Base-by-base conservation (phyloP, 2,797 vertebrate genomes). In the Cichlasoma orientale region DNA sequence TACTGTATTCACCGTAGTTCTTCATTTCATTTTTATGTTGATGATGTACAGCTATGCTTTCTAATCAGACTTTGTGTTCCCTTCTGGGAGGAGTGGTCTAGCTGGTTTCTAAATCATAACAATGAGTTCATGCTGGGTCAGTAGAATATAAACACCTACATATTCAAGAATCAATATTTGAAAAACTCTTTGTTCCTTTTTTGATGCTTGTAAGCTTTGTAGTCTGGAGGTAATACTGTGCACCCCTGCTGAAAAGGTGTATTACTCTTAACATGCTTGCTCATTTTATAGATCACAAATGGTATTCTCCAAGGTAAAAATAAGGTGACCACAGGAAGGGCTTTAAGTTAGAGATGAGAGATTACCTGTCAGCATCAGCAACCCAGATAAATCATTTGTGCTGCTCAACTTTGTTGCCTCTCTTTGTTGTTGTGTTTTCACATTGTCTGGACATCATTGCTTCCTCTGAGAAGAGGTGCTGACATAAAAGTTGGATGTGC, bases 291-390 rank as follows among this genome's bases (percentile, higher is more conserved):
- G 33, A 63, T 79, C 59, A 61, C 36, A 83, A 23, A 52, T 69
- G 44, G n/a, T 5, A 16, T 68, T 69, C 23, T 72, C 66, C 19
- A 78, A 80, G 77, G 74, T 79, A 58, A 72, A 86, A 63, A 78
- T 53, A 69, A 56, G 76, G 73, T 80, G 56, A 80, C 68, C 88
- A 21, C 38, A 55, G 21, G 59, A 76, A 53, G 33, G 75, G 79
- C 63, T 85, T 59, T 78, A 75, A 86, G 82, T 85, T 27, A 72
- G 71, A 81, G 85, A 90, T 90, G 87, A 94, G 85, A 89, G 86
- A 88, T 80, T 76, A 84, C 80, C 85, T 89, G 86, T 92, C 85
- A 77, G 87, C 78, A 85, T 86, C 78, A 61, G 74, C 59, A 79
- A 58, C 85, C 79, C 73, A 70, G 14, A 68, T 18, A 6, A 58